phyloP scores from a whole-genome alignment of 2,888 invertebrate species.

The Ptycholaimellus sp. region DNA sequence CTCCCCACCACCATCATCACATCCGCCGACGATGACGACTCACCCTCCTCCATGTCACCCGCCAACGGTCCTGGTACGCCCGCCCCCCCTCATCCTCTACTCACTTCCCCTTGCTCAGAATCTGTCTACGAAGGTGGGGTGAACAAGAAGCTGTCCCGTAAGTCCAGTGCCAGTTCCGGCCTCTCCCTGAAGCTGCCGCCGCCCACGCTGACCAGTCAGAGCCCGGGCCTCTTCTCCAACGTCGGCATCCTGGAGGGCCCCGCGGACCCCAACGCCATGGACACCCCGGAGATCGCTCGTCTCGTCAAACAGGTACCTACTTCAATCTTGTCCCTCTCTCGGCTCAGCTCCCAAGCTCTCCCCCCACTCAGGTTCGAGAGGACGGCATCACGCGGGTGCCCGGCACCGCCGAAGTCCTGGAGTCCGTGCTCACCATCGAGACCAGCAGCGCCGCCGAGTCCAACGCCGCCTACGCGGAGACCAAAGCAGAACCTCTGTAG shows the following conservation, averaged over 20 bases:
- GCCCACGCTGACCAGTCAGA: constrained; percentile 11
- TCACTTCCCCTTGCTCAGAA: no score
- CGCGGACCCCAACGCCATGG: constrained; percentile 8
- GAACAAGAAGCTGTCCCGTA: not conserved
- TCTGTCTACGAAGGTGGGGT: not conserved
- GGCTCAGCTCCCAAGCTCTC: constrained; percentile 5
- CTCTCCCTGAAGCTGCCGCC: constrained; percentile 12
- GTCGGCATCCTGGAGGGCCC: constrained; percentile 14
- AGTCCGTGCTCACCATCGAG: constrained; percentile 21
- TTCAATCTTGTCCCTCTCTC: not conserved
- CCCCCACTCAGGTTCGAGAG: constrained; percentile 1
- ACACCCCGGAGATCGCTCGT: constrained; percentile 13
- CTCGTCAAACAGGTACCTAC: constrained; percentile 9
- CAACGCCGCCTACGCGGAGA: no score
- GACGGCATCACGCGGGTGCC: constrained; percentile 13
- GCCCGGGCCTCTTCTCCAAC: constrained; percentile 20
- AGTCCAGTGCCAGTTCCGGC: constrained; percentile 1
- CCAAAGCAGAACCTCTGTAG: no score
- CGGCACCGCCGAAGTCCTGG: constrained; percentile 21
- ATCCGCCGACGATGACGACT: no score
- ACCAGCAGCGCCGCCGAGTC: no score
- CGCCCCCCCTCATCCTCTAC: no score
- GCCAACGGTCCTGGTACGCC: no score
- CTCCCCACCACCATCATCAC: no score
- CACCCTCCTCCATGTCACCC: no score